Percentiles rank a stretch among this genome's conserved stretches.
phyloP scores from a whole-genome alignment of 2,113 vertebrate genomes.

The Passer montanus region DNA sequence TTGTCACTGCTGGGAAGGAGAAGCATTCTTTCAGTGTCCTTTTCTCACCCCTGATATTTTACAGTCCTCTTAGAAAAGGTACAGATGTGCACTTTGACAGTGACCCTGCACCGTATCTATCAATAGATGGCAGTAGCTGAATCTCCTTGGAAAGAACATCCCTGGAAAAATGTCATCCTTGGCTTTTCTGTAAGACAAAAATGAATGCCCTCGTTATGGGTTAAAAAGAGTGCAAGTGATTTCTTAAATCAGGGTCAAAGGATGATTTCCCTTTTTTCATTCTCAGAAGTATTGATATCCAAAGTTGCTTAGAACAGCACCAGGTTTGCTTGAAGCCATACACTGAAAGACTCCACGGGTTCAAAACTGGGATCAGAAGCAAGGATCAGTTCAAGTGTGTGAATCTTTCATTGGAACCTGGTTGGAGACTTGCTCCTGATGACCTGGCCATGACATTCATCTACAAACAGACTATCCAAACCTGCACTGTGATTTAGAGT shows the following conservation, averaged over 20 bases:
- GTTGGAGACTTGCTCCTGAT: background rate
- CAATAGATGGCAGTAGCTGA: constrained; percentile 60
- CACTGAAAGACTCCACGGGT: background rate
- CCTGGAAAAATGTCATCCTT: background rate
- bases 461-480: background rate
- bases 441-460: background rate
- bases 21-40: background rate
- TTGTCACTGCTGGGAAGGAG: background rate
- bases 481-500: background rate
- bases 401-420: background rate
- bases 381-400: background rate
- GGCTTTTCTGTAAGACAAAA: background rate
- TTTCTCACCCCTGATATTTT: background rate
- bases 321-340: background rate
- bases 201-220: background rate
- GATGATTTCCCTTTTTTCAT: background rate
- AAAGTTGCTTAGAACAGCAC: background rate
- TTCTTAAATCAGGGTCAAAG: background rate
- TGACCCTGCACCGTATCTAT: background rate
- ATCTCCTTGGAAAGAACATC: background rate
- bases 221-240: background rate
- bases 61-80: background rate
- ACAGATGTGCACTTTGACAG: background rate
- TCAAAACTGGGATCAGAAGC: background rate
- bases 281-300: background rate